Conservation (phyloP, 2,113 vertebrate genomes). For the Thalassarche chlororhynchos region DNA sequence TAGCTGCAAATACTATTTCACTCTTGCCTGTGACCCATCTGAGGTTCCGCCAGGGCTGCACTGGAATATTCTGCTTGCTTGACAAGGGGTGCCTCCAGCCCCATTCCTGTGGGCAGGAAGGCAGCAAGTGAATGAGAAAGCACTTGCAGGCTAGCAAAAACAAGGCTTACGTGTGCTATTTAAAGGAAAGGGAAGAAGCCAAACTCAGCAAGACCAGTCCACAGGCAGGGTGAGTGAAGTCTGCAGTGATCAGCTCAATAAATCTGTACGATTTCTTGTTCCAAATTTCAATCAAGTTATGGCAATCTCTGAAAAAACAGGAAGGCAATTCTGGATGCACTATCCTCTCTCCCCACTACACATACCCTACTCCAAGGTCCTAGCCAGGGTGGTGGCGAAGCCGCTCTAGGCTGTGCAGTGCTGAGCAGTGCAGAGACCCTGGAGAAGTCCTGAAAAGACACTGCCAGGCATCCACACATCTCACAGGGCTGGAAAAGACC, state of each 20-base stretch:
- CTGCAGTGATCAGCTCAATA: not conserved
- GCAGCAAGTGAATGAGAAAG: not conserved
- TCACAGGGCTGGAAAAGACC: not conserved
- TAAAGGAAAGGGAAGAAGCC: not conserved
- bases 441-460: not conserved
- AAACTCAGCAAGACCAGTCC: not conserved
- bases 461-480: not conserved
- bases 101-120: conserved; percentile 7
- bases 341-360: not conserved
- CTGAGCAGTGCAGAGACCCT: not conserved
- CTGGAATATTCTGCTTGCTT: not conserved
- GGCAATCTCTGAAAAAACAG: not conserved
- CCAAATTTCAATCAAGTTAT: not conserved
- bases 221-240: not conserved
- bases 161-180: not conserved
- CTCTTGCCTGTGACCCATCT: not conserved
- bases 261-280: not conserved
- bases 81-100: not conserved
- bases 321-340: not conserved
- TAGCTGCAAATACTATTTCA: not conserved
- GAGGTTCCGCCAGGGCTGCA: not conserved
- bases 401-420: not conserved
- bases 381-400: not conserved
- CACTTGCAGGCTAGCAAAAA: not conserved
- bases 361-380: not conserved